Conservation (phyloP, 2,797 vertebrate genomes). For the Alcedo atthis region DNA sequence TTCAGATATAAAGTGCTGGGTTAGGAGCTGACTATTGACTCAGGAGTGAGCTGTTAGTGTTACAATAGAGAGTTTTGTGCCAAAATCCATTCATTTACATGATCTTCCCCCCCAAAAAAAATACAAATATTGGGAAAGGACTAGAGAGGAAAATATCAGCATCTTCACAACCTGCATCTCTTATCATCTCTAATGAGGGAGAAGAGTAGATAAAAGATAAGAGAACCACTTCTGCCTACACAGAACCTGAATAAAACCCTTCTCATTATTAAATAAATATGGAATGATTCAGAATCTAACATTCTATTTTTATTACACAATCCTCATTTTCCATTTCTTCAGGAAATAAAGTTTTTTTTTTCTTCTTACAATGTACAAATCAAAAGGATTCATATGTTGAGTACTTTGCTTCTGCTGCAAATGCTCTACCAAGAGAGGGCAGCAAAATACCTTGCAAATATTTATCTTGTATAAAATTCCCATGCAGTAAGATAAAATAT, state of each 20-base stretch:
- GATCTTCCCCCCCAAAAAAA: neutral
- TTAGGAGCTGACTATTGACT: neutral
- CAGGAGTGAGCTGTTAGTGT: neutral
- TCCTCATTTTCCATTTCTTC: neutral
- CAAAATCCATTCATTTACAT: neutral
- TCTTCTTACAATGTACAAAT: neutral
- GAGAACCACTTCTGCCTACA: neutral
- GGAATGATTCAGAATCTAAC: neutral
- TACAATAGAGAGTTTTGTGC: neutral
- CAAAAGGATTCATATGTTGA: neutral
- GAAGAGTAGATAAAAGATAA: neutral
- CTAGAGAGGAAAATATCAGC: neutral
- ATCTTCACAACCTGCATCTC: neutral
- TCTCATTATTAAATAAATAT: neutral
- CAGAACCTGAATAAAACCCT: neutral
- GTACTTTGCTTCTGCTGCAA: neutral
- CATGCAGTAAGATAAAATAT: neutral
- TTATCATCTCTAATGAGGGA: neutral
- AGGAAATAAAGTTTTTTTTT: neutral
- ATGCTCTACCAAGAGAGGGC: conserved; percentile 45
- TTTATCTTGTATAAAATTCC: neutral
- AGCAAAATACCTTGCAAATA: conserved; percentile 6
- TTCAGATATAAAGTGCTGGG: neutral
- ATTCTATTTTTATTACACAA: neutral
- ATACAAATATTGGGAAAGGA: neutral